Conservation (phyloP, 2,888 invertebrate genomes). For the Scrobipalpa costella region DNA sequence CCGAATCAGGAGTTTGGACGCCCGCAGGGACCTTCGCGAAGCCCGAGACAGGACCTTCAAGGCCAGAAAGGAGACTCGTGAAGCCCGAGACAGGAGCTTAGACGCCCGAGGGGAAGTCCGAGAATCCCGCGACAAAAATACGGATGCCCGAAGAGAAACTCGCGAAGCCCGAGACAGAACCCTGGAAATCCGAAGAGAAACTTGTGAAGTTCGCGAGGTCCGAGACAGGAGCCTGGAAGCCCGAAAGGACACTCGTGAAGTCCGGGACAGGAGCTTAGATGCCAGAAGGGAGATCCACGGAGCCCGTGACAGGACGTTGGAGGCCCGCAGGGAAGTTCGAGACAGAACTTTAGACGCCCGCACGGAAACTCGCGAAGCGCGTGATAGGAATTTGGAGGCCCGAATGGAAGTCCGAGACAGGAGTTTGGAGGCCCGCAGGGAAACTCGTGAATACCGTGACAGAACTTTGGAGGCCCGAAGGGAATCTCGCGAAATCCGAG, state of each 20-base stretch:
- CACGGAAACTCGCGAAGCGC: neutral
- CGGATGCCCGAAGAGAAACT: neutral
- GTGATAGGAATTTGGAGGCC: neutral
- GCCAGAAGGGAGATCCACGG: neutral
- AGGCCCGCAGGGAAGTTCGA: neutral
- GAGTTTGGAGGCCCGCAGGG: neutral
- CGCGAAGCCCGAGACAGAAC: neutral
- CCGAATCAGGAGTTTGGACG: neutral
- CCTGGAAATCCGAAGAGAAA: neutral
- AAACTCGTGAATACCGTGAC: neutral
- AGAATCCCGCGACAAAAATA: neutral
- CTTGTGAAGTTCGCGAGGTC: neutral
- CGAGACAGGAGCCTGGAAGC: slow-evolving; percentile 10
- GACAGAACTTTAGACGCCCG: neutral
- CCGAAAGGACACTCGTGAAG: neutral
- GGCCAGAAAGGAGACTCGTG: too few relatives aligned
- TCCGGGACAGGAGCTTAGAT: neutral
- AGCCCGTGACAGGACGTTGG: neutral
- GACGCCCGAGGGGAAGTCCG: neutral
- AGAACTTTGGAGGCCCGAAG: neutral
- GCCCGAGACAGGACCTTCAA: neutral
- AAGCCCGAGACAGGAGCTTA: slow-evolving; percentile 7
- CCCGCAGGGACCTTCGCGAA: neutral
- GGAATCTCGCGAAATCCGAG: neutral
- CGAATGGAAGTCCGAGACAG: slow-evolving; percentile 5